Evolutionary conservation across 23 tunicate genomes (phyloP).

Genomic region (Corella eumyota): DNA sequence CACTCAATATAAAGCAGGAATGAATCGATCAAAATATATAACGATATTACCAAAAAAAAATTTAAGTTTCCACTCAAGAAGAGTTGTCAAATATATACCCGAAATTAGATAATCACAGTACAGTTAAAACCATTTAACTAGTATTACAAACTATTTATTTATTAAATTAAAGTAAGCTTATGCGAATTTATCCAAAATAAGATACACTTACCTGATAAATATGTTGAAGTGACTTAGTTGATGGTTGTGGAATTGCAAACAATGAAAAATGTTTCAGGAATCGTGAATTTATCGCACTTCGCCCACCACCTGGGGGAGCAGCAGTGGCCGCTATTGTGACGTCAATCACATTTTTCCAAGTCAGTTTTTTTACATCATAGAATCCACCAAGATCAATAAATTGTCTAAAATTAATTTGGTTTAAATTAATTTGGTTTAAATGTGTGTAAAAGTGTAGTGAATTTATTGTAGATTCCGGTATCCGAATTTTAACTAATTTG

Average conservation of each 20-base stretch:
- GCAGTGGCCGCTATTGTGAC: constrained; percentile 89
- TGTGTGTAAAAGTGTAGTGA: no score
- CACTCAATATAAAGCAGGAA: no score
- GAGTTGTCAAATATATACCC: no score
- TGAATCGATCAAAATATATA: no score
- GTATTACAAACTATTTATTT: no score
- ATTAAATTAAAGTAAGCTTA: no score
- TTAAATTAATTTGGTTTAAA: background rate
- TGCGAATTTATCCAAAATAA: background rate
- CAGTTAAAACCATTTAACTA: no score
- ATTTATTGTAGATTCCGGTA: no score
- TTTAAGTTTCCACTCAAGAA: no score
- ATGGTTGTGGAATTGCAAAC: constrained; percentile 84
- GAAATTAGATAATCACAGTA: no score
- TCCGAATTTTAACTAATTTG: no score
- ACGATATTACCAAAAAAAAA: no score
- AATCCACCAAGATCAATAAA: constrained; percentile 84
- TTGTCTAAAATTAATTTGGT: constrained; percentile 42
- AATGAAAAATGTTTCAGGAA: constrained; percentile 73
- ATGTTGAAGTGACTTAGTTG: constrained; percentile 89
- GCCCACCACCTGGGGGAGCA: constrained; percentile 94
- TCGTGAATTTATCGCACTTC: constrained; percentile 65
- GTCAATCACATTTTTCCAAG: constrained; percentile 67
- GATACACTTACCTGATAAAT: constrained; percentile 53
- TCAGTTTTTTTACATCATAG: constrained; percentile 55